Conservation (phyloP, 1,140 invertebrate genomes). For the Pseudomyrmex pallidus region DNA sequence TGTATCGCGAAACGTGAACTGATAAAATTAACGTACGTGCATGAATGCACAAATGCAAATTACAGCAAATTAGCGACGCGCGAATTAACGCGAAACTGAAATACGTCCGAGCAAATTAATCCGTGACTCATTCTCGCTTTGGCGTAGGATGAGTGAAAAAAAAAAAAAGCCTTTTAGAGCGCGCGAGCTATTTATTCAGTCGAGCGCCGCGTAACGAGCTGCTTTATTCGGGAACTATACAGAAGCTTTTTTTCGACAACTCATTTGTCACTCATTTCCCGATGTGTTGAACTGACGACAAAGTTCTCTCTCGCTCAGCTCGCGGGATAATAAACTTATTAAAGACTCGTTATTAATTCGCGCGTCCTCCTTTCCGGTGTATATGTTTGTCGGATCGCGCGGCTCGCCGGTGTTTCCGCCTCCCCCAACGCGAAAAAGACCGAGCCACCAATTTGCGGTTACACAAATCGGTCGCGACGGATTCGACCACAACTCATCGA, state of each 20-base stretch:
- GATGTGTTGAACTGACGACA: too few species aligned
- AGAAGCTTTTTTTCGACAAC: conserved; percentile 21
- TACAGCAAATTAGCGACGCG: conserved; percentile 14
- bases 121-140: neutral
- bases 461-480: conserved; percentile 28
- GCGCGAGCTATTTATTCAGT: neutral
- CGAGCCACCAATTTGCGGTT: conserved; percentile 26
- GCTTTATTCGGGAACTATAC: conserved; percentile 27
- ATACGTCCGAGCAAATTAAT: conserved; percentile 17
- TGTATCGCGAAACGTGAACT: too few species aligned
- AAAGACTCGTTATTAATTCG: conserved; percentile 37
- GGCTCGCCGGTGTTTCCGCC: neutral
- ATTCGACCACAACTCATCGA: conserved; percentile 43
- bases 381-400: neutral
- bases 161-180: neutral
- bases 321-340: conserved; percentile 24
- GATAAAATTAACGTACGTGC: conserved; percentile 2
- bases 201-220: conserved; percentile 1
- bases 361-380: too few species aligned
- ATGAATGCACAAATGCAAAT: conserved; percentile 2
- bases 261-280: neutral
- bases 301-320: neutral
- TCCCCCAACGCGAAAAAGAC: neutral
- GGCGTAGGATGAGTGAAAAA: neutral
- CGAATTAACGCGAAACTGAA: neutral